These are phyloP conservation scores for Leguminivora glycinivorella DNA, from an alignment of 1,140 invertebrate genomes.

Conservation along the genomic window DNA sequence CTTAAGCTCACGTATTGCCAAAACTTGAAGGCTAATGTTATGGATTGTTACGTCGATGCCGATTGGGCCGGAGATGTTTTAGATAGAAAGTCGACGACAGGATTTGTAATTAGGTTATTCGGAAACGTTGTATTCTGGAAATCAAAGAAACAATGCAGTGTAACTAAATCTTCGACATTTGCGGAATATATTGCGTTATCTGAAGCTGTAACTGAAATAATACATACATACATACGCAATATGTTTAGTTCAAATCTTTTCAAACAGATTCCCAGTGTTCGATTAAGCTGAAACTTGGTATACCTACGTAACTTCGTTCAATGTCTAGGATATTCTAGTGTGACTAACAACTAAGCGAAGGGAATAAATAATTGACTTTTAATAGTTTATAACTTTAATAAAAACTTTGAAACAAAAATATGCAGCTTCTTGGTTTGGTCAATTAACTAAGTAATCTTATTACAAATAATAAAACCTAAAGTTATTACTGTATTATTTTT, in stretches of 20 bases:
- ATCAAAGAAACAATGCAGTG: too few relatives aligned
- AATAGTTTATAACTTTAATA: constrained; percentile 17
- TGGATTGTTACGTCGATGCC: constrained; percentile 60
- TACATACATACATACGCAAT: too few relatives aligned
- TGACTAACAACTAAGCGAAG: background rate
- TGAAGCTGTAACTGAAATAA: too few relatives aligned
- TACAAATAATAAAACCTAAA: constrained; percentile 1
- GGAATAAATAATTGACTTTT: background rate
- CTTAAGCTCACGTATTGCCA: constrained; percentile 55
- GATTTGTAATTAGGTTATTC: constrained; percentile 55
- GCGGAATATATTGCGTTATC: too few relatives aligned
- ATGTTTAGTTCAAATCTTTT: background rate
- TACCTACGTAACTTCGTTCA: background rate
- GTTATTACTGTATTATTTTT: too few relatives aligned
- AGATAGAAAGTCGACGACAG: constrained; percentile 59
- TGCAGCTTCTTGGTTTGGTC: background rate
- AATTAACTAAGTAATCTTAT: background rate
- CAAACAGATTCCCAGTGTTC: too few relatives aligned
- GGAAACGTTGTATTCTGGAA: constrained; percentile 58
- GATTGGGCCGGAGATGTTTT: constrained; percentile 61
- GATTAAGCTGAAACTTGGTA: too few relatives aligned
- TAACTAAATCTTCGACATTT: too few relatives aligned
- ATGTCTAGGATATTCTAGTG: background rate
- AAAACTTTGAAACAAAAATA: constrained; percentile 7
- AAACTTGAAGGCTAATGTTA: constrained; percentile 44